Evolutionary conservation across 2,888 invertebrate genomes (phyloP), one percentile per base, ranked within the genome.

Genomic region (Cistogaster globosa): DNA sequence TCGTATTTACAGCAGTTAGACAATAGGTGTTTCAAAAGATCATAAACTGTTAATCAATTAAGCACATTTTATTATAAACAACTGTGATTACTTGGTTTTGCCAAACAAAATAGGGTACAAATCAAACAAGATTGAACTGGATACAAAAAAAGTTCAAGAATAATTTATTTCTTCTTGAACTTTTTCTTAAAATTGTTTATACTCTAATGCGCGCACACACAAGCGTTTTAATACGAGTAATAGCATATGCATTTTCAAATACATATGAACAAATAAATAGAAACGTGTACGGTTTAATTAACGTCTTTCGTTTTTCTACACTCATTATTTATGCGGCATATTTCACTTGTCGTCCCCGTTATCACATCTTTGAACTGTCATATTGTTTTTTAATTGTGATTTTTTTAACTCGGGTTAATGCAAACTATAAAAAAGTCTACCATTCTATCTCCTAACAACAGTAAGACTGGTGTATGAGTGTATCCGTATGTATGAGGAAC

Each of bases 211-310:
- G 26, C 5, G 57, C 36, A 72, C 51, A 48, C 38, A 68, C 32
- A 69, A 36, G 55, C 58, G 1, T n/a, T 14, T 42, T 32, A 22
- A 62, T 32, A 32, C 22, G 18, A 22, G 7, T 12, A 12, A 12
- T 12, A 42, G 42, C 42, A 42, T 42, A 12, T 42, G 42, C 8
- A n/a, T 53, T 9, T 71, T 32, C 14, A 20, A 55, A 8, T 32
- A 12, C n/a, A 16, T 36, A 22, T 53, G 5, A 20, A 26, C n/a
- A 76, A 36, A 57, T 36, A 32, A 77, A 68, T 67, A 48, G 51
- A 58, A 60, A 65, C 45, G 62, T 57, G 74, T 77, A 86, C 75
- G 76, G 79, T 84, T 84, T 84, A 84, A 84, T 84, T 84, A 84
- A 77, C 74, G 74, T 77, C 81, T 84, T 69, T 74, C 84, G 84